These are phyloP conservation scores for Lacerta viridis DNA, from an alignment of 2,797 vertebrate species.

Conservation along the genomic window DNA sequence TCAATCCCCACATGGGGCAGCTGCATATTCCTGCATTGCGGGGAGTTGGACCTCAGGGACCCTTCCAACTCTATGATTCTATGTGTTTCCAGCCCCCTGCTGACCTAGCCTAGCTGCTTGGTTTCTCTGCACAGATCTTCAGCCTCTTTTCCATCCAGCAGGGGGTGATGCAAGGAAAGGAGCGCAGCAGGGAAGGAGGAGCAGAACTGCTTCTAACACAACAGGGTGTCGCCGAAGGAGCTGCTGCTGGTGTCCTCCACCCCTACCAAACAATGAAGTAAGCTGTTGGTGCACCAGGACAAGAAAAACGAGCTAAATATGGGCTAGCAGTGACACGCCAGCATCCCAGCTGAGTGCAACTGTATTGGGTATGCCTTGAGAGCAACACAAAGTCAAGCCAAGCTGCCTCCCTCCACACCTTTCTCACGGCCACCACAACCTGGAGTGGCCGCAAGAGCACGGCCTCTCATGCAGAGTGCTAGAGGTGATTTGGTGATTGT, in stretches of 20 bases:
- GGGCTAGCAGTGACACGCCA: not conserved
- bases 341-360: not conserved
- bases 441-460: not conserved
- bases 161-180: constrained; percentile 17
- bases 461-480: not conserved
- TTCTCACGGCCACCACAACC: not conserved
- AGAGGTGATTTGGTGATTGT: not conserved
- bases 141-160: constrained; percentile 13
- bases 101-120: too few species aligned
- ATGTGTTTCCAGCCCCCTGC: not conserved
- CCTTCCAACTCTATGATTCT: too few species aligned
- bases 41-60: too few species aligned
- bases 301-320: too few species aligned
- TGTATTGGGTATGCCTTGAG: not conserved
- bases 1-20: too few species aligned
- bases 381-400: not conserved
- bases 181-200: not conserved
- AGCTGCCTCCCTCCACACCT: not conserved
- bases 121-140: not conserved
- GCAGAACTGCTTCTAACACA: not conserved
- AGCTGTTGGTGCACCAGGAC: not conserved
- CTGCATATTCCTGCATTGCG: too few species aligned
- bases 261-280: not conserved
- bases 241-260: not conserved
- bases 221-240: not conserved